Percentiles rank a stretch among this genome's conserved stretches.
Conservation (phyloP, 2,113 vertebrate species). For the Pelobates fuscus region DNA sequence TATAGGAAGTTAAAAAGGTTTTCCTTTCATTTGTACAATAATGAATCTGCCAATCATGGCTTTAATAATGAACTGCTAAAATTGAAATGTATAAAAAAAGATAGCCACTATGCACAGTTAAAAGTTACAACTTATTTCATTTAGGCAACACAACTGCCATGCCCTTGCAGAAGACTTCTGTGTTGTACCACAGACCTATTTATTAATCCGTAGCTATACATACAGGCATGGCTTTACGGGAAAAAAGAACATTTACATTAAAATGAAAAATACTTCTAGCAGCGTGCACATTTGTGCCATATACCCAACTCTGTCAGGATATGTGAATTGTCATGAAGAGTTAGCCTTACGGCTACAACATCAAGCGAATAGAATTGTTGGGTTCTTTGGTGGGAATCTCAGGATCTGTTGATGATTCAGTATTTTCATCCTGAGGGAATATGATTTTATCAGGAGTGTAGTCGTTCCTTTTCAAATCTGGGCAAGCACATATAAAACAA, state of each 20-base stretch:
- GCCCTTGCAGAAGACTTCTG: neutral
- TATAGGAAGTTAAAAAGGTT: slow-evolving; percentile 20
- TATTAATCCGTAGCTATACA: neutral
- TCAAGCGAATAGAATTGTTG: slow-evolving; percentile 82
- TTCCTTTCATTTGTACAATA: slow-evolving; percentile 26
- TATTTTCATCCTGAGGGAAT: slow-evolving; percentile 85
- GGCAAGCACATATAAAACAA: slow-evolving; percentile 19
- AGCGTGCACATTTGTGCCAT: slow-evolving; percentile 40
- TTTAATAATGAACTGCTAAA: slow-evolving; percentile 69
- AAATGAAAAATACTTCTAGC: slow-evolving; percentile 28
- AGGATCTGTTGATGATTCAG: slow-evolving; percentile 74
- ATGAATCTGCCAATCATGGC: slow-evolving; percentile 71
- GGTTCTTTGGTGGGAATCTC: slow-evolving; percentile 85
- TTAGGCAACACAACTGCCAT: neutral
- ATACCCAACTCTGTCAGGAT: slow-evolving; percentile 8
- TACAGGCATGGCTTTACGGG: neutral
- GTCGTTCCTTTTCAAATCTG: slow-evolving; percentile 95
- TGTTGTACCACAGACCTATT: neutral
- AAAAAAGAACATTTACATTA: neutral
- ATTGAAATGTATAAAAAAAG: slow-evolving; percentile 65
- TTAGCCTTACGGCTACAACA: slow-evolving; percentile 73
- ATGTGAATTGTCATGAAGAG: neutral
- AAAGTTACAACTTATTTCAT: slow-evolving; percentile 44
- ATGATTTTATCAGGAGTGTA: slow-evolving; percentile 92
- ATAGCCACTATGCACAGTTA: slow-evolving; percentile 61